Base-by-base conservation (phyloP, 1,140 invertebrate species). In the Aphelenchoides fujianensis region DNA sequence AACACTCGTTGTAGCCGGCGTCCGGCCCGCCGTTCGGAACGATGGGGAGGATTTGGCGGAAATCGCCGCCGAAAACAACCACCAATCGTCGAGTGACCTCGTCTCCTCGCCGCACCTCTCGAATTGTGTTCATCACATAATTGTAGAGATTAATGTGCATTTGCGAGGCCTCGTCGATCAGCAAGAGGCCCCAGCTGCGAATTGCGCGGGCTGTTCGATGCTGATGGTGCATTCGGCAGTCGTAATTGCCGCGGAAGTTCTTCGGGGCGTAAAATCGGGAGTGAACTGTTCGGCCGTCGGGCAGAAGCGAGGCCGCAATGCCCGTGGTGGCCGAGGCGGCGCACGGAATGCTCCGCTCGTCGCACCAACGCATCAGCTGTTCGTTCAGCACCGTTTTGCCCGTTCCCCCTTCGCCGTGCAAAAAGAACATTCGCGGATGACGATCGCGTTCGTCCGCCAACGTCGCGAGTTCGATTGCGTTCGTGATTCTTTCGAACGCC, bases 21-120 rank as follows among this genome's bases (percentile, higher is more conserved):
- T 48, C 12, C 23, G 12, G 12, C 12, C 23, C 23, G 12, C 41
- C 41, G 5, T 16, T 5, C 63, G 5, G 35, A 66, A 63, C 30
- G 69, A 70, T 34, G 31, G 69, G 69, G 16, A 70, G 53, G 23
- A 70, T 3, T 71, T 70, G 69, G 9, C 68, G 12, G 32, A 70
- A 70, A 34, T 70, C 69, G 12, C 69, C 69, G 9, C 69, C 69
- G 16, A 69, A 16, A 3, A 71, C 19, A 30, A 68, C 28, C 9
- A 70, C 36, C 19, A 67, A 7, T 5, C 37, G 5, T 9, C 69
- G 5, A 5, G 16, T 32, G 28, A 70, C 5, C 12, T 32, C 7
- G 7, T 3, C n/a, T 32, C 5, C 7, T 5, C 57, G 35, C 12
- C 27, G 30, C 30, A 70, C 37, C 9, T 70, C n/a, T 32, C 5